Base-by-base conservation (phyloP, 1,140 invertebrate species). In the Latrodectus geometricus region DNA sequence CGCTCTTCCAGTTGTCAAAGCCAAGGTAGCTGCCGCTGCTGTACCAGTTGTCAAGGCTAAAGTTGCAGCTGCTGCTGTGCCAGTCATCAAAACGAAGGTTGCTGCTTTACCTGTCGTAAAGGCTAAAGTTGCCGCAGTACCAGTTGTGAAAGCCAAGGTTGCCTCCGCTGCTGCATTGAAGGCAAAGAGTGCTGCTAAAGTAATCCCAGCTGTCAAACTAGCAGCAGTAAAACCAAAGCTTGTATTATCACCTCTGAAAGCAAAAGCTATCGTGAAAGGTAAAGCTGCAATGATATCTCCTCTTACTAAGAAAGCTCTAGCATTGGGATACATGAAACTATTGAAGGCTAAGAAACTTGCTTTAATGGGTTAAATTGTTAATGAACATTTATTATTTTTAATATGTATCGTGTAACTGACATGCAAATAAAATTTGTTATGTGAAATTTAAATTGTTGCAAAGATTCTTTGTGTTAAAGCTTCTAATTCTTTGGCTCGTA, bases 321-420 rank as follows among this genome's bases (percentile, higher is more conserved):
- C 85, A n/a, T 50, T 87, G 1, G 76, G 69, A 23, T 80, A 79
- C 23, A 52, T 80, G 77, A 87, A 87, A 20, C 17, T 87, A 8
- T 54, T 87, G 20, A 87, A 87, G 74, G 85, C 85, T 35, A 79
- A 87, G 48, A 87, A 87, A 56, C 35, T 87, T 9, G 83, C 66
- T 17, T 0, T 86, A 1, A 72, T 78, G 75, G 83, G 83, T 48
- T 86, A 23, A 83, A 12, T 49, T 81, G 61, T 49, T 21, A 81
- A 0, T 69, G 5, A 35, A 35, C 5, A 35, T 35, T 35, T 35
- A 35, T 5, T 35, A 3, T 3, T 35, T 35, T 35, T 35, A 35
- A 35, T 35, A 35, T 35, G 35, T 35, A 35, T 35, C 35, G 35
- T 35, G 35, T 35, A 35, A 35, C 35, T 35, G 35, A 35, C 35